Conservation (phyloP, 2,888 invertebrate genomes). For the Trachelus troglodyta region DNA sequence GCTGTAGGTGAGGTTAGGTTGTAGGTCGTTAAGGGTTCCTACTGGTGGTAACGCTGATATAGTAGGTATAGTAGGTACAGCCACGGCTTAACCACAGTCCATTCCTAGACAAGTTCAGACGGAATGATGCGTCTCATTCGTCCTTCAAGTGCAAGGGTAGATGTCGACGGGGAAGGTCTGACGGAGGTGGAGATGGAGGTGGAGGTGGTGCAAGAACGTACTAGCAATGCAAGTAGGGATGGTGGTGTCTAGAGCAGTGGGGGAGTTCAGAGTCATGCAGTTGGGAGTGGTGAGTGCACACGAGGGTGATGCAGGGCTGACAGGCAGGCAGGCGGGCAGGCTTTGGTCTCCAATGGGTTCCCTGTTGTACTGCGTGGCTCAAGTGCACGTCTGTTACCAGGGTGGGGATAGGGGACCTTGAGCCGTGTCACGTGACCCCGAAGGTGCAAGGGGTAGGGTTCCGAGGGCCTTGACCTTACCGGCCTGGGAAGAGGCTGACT, state of each 20-base stretch:
- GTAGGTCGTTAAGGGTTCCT: not conserved
- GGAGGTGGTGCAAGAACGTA: not conserved
- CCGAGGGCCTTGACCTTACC: conserved; percentile 71
- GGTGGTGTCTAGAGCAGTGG: not conserved
- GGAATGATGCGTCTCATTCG: not conserved
- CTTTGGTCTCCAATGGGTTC: conserved; percentile 12
- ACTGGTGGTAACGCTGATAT: not conserved
- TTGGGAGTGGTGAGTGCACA: conserved; percentile 3
- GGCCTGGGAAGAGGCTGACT: conserved; percentile 44
- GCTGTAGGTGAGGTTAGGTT: not conserved
- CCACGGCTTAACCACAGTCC: not conserved
- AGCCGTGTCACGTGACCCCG: conserved; percentile 69
- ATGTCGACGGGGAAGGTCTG: not conserved
- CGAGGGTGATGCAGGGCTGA: conserved; percentile 19
- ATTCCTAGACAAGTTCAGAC: not conserved
- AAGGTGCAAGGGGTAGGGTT: conserved; percentile 64
- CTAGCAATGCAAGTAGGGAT: not conserved
- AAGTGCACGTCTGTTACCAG: conserved; percentile 37
- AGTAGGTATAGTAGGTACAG: not conserved
- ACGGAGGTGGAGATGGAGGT: not conserved
- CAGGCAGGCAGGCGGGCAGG: conserved; percentile 13
- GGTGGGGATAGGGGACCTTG: conserved; percentile 69
- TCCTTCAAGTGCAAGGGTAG: not conserved
- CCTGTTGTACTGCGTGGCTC: conserved; percentile 24
- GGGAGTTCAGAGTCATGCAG: not conserved